A percentile compares a stretch with the other conserved stretches of the same genome.
Conservation (phyloP, 1,140 invertebrate genomes). For the Solenopsis fugax region DNA sequence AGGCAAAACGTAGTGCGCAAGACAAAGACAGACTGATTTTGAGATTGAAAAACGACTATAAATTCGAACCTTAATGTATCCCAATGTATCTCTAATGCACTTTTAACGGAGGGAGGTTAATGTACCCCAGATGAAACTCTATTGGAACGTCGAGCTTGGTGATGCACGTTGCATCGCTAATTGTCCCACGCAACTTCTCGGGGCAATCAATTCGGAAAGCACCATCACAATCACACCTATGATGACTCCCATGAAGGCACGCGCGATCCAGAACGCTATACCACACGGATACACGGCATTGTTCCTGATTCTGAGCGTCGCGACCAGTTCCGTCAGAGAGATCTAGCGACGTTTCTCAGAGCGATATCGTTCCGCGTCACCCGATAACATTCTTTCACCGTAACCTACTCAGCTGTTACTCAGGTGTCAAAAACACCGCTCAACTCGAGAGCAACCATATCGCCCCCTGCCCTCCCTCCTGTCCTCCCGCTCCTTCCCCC, state of each 20-base stretch:
- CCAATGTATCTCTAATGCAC: background rate
- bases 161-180: background rate
- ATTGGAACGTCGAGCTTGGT: background rate
- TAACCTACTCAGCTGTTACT: conserved; percentile 46
- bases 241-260: no score
- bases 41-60: no score
- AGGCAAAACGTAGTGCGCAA: no score
- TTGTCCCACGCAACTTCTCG: background rate
- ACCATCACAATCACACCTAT: background rate
- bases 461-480: background rate
- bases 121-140: background rate
- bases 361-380: background rate
- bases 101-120: conserved; percentile 17
- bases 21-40: no score
- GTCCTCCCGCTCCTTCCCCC: background rate
- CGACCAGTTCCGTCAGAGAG: background rate
- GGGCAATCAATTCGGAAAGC: background rate
- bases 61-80: no score
- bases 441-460: background rate
- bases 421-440: conserved; percentile 15
- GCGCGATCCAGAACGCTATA: background rate
- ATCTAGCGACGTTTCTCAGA: background rate
- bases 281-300: background rate
- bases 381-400: background rate
- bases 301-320: background rate